These are phyloP conservation scores for Thinocorus orbignyianus DNA, from an alignment of 2,113 vertebrate genomes.

Conservation along the genomic window DNA sequence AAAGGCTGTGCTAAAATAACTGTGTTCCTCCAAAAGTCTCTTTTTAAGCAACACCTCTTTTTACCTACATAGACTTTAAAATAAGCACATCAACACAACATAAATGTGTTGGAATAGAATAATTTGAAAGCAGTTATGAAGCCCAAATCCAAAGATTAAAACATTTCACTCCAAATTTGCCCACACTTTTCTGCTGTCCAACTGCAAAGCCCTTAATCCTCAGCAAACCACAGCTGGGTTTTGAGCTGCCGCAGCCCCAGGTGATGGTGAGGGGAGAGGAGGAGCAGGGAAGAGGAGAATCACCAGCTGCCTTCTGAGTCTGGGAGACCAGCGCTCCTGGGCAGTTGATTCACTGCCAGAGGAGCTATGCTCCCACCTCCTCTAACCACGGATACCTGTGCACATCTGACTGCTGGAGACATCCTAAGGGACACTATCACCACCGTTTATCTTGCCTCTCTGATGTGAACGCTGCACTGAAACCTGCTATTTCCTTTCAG, in stretches of 20 bases:
- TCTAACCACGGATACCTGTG: rapidly evolving
- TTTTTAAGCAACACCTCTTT: background rate
- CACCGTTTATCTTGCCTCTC: background rate
- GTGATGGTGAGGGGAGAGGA: background rate
- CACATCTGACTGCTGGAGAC: background rate
- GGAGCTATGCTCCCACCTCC: background rate
- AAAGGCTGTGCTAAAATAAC: background rate
- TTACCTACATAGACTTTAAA: constrained; percentile 57
- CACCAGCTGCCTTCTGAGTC: background rate
- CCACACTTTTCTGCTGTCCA: background rate
- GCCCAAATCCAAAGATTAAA: background rate
- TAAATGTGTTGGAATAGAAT: background rate
- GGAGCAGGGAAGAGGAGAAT: background rate
- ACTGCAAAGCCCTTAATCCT: background rate
- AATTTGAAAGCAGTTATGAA: background rate
- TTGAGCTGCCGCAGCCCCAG: background rate
- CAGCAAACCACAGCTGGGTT: background rate
- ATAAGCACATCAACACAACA: background rate
- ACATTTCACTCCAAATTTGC: background rate
- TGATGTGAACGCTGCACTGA: background rate
- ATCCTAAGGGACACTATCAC: rapidly evolving
- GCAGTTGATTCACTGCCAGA: background rate
- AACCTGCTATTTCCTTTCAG: background rate
- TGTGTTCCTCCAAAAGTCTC: background rate
- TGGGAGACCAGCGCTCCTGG: background rate